phyloP scores from a whole-genome alignment of 2,113 vertebrate genomes.

The Holacanthus passer region DNA sequence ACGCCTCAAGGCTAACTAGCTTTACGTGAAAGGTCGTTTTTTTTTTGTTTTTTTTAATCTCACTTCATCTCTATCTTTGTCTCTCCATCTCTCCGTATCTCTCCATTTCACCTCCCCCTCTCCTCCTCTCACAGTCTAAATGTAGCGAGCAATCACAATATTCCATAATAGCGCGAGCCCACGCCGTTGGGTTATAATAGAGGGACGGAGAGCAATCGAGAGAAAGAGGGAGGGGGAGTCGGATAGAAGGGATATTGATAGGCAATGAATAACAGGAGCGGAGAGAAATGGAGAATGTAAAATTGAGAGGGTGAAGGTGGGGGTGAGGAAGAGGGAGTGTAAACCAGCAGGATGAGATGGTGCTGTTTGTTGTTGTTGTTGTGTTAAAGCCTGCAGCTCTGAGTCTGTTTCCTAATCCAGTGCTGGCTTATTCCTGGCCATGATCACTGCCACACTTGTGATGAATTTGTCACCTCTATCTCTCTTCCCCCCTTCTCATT shows the following conservation, averaged over 20 bases:
- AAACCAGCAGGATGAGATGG: background rate
- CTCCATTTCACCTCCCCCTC: slow-evolving; percentile 44
- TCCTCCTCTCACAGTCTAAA: slow-evolving; percentile 63
- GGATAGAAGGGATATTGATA: slow-evolving; percentile 28
- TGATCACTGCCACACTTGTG: slow-evolving; percentile 30
- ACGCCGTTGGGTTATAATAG: slow-evolving; percentile 42
- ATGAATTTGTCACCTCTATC: slow-evolving; percentile 56
- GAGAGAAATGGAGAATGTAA: slow-evolving; percentile 8
- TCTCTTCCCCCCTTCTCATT: background rate
- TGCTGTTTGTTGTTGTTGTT: slow-evolving; percentile 41
- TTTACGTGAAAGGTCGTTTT: slow-evolving; percentile 44
- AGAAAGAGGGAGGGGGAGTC: background rate
- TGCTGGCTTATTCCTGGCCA: slow-evolving; percentile 27
- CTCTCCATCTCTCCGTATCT: slow-evolving; percentile 18
- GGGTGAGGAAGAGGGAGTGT: background rate
- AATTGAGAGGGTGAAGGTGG: background rate
- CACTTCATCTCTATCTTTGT: slow-evolving; percentile 39
- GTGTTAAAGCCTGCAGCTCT: slow-evolving; percentile 28
- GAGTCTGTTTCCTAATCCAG: slow-evolving; percentile 38
- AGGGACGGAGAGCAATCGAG: slow-evolving; percentile 13
- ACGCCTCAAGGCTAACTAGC: slow-evolving; percentile 34
- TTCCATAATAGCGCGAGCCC: slow-evolving; percentile 49
- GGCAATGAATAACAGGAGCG: slow-evolving; percentile 33
- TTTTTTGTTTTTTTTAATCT: background rate
- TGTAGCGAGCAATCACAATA: slow-evolving; percentile 49